Base-by-base conservation (phyloP, 2,113 vertebrate genomes). In the Aspidoscelis tigris region DNA sequence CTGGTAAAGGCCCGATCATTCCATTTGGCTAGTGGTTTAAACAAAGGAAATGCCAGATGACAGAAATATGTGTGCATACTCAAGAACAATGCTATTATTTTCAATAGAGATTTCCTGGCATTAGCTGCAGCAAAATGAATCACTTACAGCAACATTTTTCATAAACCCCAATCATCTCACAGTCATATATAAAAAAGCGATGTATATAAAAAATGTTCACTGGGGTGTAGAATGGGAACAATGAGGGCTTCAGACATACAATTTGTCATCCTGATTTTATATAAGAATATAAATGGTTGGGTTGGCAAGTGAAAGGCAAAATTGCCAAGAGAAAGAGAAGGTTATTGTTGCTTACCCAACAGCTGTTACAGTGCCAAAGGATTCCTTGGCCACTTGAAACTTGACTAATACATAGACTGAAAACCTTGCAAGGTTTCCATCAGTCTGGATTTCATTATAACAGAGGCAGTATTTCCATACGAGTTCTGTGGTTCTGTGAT, bases 231-330 rank as follows among this genome's bases (percentile, higher is more conserved):
- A 91, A 91, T 24, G 75, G 93, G 89, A 94, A 94, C 91, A 94
- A 93, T 94, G 88, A 93, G 86, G 92, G 89, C 83, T 89, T 89
- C 90, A 93, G 93, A 92, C 89, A 80, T 41, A 22, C 90, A 69
- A 94, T 93, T 92, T 92, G 88, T 95, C 94, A 94, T 91, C 88
- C 66, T 73, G 90, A 90, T 92, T 94, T 94, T 90, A 82, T 93
- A 44, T 93, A 91, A 93, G 93, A 92, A 93, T 93, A 93, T 88
- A 93, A 93, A 95, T 93, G 88, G 89, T 87, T 53, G 88, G 88
- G 90, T 92, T 93, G 94, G 90, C 93, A 93, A 89, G 92, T 93
- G 90, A 92, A 92, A 92, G 92, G 88, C 89, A 92, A 93, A 93
- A 93, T 94, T 92, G 90, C 71, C 69, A 66, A 74, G 55, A 90